phyloP scores from a whole-genome alignment of 2,888 invertebrate species.

The Apodemia zela region DNA sequence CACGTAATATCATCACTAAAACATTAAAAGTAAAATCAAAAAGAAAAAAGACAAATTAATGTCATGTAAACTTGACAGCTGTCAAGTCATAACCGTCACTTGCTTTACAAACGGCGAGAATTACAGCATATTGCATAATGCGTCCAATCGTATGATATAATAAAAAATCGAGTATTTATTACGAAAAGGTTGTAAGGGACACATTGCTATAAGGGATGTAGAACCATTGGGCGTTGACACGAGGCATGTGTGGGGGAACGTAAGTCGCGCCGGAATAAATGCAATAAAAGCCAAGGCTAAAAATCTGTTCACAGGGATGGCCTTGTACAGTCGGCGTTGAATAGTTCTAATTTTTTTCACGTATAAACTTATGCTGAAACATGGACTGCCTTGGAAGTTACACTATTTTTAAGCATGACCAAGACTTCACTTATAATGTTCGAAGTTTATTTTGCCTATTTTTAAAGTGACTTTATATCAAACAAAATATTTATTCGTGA shows the following conservation, averaged over 20 bases:
- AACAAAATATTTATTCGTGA: no score
- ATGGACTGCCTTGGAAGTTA: no score
- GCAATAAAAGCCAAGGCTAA: slow-evolving; percentile 49
- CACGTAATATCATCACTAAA: no score
- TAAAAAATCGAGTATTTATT: slow-evolving; percentile 36
- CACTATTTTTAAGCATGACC: no score
- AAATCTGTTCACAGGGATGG: slow-evolving; percentile 40
- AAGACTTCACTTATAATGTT: no score
- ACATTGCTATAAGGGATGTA: slow-evolving; percentile 29
- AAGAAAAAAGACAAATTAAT: no score
- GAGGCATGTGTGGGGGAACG: slow-evolving; percentile 24
- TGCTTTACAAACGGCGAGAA: neutral
- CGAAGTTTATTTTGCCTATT: no score
- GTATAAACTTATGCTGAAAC: neutral
- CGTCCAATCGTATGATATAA: slow-evolving; percentile 35
- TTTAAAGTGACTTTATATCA: no score
- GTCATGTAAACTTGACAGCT: no score
- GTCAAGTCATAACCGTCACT: no score
- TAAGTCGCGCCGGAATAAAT: slow-evolving; percentile 48
- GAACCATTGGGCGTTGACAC: slow-evolving; percentile 31
- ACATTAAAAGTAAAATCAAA: no score
- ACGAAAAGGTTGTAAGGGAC: slow-evolving; percentile 38
- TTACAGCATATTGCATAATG: neutral
- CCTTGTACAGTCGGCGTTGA: slow-evolving; percentile 36
- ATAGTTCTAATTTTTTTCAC: neutral